phyloP scores from a whole-genome alignment of 2,113 vertebrate genomes.

The Lepus europaeus region DNA sequence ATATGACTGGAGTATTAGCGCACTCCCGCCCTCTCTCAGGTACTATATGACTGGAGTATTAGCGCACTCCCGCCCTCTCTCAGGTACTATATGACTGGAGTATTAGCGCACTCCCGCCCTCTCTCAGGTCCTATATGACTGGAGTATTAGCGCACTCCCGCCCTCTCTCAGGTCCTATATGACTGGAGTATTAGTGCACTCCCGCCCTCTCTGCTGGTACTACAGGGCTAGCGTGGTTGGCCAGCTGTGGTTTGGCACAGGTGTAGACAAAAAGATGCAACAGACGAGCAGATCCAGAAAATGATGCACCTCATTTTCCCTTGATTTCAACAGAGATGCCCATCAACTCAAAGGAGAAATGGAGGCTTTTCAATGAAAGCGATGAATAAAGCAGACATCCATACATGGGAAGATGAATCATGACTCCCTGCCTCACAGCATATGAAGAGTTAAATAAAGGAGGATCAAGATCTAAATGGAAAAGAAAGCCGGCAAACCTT shows the following conservation, averaged over 20 bases:
- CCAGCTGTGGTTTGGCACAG: neutral
- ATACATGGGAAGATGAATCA: neutral
- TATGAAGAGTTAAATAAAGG: constrained; percentile 25
- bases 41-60: too few relatives aligned
- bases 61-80: too few relatives aligned
- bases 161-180: neutral
- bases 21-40: too few relatives aligned
- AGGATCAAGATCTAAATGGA: neutral
- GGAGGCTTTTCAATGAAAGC: constrained; percentile 11
- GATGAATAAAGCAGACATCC: neutral
- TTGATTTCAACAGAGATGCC: constrained; percentile 8
- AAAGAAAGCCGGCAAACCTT: constrained; percentile 22
- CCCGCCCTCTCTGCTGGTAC: too few relatives aligned
- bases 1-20: too few relatives aligned
- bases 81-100: too few relatives aligned
- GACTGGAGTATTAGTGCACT: neutral
- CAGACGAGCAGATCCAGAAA: neutral
- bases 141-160: neutral
- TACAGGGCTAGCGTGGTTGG: neutral
- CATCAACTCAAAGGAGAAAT: neutral
- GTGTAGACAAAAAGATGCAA: neutral
- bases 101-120: too few relatives aligned
- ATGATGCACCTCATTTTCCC: neutral
- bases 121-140: neutral
- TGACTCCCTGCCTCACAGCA: neutral